Base-by-base conservation (phyloP, 2,797 vertebrate species). In the Helostoma temminkii region DNA sequence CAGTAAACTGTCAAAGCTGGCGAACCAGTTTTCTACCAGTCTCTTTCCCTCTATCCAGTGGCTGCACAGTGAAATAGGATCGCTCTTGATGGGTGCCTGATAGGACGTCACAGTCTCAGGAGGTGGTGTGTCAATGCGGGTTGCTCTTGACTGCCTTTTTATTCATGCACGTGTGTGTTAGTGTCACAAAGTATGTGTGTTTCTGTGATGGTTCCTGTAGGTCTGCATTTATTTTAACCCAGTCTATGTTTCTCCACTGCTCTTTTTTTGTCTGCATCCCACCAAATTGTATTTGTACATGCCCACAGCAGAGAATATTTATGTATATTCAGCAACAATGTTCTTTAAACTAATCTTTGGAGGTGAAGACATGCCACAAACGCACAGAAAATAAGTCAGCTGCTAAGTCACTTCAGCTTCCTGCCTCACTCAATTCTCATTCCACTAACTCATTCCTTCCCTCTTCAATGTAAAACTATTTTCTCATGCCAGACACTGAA, bases 71-170 rank as follows among this genome's bases (percentile, higher is more conserved):
- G 71, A 63, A 65, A 61, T n/a, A 45, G 62, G 54, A 59, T 67
- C 55, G 22, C 9, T 8, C 54, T 66, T 30, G 4, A 34, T 49
- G 65, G 68, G 66, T 67, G 71, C 78, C 65, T 79, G 86, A 74
- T 81, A 74, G 72, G 67, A 70, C 48, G 54, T 59, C 73, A 46
- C 21, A 16, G 36, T 66, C 69, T 61, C 63, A n/a, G 70, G 66
- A 73, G 66, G 67, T 0, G 11, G 46, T 52, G 61, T 46, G 63
- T 79, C 75, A 67, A 5, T 28, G 50, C 10, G 18, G 25, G 50
- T 26, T 49, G 58, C 41, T 55, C 45, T 61, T 9, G 55, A 55
- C 41, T 64, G 52, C 32, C 19, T 70, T 28, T 66, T 26, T 22
- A 16, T 41, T 41, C 52, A 34, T 41, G 30, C 12, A 5, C 8